Evolutionary conservation across 2,797 vertebrate species (phyloP).

Genomic region (Pelochelys cantorii): DNA sequence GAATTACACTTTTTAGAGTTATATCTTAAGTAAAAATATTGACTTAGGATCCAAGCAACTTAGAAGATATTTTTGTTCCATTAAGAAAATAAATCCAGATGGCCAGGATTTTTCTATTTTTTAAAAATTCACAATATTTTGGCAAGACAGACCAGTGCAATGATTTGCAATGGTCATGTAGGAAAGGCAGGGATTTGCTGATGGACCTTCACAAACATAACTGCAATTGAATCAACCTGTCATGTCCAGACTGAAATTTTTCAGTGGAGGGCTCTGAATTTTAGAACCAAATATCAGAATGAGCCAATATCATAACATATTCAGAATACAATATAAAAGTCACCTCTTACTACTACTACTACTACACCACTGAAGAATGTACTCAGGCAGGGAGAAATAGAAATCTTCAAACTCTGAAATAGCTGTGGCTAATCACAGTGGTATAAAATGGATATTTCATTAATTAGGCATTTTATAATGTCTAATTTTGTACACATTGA

Average conservation of each 20-base stretch:
- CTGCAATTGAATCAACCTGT: conserved; percentile 51
- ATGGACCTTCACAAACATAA: conserved; percentile 11
- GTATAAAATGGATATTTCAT: conserved; percentile 26
- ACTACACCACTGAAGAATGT: not conserved
- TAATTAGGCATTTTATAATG: conserved; percentile 39
- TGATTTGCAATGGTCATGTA: not conserved
- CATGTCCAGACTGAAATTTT: conserved; percentile 17
- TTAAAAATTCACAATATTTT: not conserved
- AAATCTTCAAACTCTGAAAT: not conserved
- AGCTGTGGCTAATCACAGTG: not conserved
- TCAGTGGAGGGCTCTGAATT: not conserved
- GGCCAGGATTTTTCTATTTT: not conserved
- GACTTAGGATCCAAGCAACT: not conserved
- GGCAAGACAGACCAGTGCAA: not conserved
- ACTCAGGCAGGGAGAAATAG: not conserved
- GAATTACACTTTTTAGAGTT: not conserved
- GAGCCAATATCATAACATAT: not conserved
- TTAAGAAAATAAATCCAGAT: not conserved
- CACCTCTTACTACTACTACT: fast-evolving
- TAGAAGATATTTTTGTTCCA: not conserved
- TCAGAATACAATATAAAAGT: not conserved
- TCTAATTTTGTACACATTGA: conserved; percentile 39
- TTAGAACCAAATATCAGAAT: not conserved
- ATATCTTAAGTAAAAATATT: not conserved
- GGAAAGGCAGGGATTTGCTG: not conserved